phyloP scores from a whole-genome alignment of 2,888 invertebrate genomes.

The Nomada ferruginata region DNA sequence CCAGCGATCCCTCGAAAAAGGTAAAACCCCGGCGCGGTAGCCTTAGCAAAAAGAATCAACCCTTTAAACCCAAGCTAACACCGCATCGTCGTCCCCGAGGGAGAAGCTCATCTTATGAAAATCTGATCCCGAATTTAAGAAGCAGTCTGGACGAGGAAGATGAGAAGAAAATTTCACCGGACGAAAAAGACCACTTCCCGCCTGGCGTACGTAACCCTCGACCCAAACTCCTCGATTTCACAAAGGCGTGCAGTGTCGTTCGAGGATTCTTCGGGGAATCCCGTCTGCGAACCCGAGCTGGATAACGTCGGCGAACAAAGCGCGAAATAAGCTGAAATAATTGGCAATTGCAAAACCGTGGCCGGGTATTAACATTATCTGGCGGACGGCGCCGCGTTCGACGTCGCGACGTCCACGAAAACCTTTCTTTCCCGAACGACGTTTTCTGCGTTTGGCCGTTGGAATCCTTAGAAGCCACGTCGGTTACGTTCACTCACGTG shows the following conservation, averaged over 20 bases:
- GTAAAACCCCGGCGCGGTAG: not conserved
- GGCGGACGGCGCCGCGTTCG: slow-evolving; percentile 41
- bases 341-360: slow-evolving; percentile 79
- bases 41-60: not conserved
- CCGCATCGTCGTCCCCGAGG: slow-evolving; percentile 29
- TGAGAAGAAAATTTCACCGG: slow-evolving; percentile 20
- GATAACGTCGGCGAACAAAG: slow-evolving; percentile 75
- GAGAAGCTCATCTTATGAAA: slow-evolving; percentile 26
- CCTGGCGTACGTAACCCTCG: slow-evolving; percentile 24
- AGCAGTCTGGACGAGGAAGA: not conserved
- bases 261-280: slow-evolving; percentile 68
- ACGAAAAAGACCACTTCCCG: slow-evolving; percentile 24
- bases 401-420: slow-evolving; percentile 34
- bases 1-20: not conserved
- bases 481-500: slow-evolving; percentile 47
- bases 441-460: slow-evolving; percentile 49
- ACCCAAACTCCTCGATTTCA: slow-evolving; percentile 63
- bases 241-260: slow-evolving; percentile 59
- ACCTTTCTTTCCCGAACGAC: slow-evolving; percentile 59
- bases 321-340: slow-evolving; percentile 76
- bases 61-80: slow-evolving; percentile 19
- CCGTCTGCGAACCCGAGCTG: slow-evolving; percentile 33
- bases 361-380: slow-evolving; percentile 79
- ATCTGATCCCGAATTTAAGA: slow-evolving; percentile 46
- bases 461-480: slow-evolving; percentile 38